Percentiles rank a stretch among this genome's conserved stretches.
Conservation (phyloP, 2,888 invertebrate species). For the Polymixis lichenea region DNA sequence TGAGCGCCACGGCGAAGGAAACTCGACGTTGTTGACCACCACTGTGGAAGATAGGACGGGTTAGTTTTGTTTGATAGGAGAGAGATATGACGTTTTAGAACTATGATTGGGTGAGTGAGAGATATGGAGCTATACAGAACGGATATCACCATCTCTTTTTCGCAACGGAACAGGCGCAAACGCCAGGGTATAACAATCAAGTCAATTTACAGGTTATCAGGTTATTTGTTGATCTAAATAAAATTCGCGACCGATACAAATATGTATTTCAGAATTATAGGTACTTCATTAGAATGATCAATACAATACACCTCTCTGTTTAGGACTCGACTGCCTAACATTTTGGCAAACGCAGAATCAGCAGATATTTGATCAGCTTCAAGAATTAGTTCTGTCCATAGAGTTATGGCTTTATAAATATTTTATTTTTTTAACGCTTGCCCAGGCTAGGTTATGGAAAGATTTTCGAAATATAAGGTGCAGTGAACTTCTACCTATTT, state of each 20-base stretch:
- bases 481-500: constrained; percentile 26
- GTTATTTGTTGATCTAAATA: no score
- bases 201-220: no score
- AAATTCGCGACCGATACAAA: no score
- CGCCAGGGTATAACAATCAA: no score
- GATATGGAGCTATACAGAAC: background rate
- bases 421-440: background rate
- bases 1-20: constrained; percentile 97
- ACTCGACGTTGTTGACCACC: constrained; percentile 98
- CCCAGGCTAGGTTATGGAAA: background rate
- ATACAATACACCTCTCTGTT: no score
- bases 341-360: background rate
- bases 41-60: constrained; percentile 84
- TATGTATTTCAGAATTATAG: no score
- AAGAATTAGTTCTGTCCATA: background rate
- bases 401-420: background rate
- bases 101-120: background rate
- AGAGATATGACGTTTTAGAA: background rate
- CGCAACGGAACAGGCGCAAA: background rate
- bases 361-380: constrained; percentile 16
- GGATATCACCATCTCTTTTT: background rate
- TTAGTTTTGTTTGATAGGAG: constrained; percentile 15
- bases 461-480: background rate
- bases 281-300: no score
- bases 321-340: background rate